A percentile compares a stretch with the other conserved stretches of the same genome.
phyloP scores from a whole-genome alignment of 2,797 vertebrate genomes.

The Craterocephalus amniculus region DNA sequence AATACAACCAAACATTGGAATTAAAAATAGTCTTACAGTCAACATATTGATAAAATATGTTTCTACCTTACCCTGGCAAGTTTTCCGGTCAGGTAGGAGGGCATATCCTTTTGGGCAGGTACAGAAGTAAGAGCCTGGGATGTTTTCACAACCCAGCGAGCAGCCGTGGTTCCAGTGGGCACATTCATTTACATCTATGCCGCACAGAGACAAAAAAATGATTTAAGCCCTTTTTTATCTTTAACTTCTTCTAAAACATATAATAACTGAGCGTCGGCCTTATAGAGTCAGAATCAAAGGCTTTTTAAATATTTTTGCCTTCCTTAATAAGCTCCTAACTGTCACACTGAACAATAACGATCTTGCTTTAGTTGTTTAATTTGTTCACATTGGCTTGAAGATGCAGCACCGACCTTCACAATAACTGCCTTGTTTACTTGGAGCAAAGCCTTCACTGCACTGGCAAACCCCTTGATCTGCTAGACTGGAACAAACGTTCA shows the following conservation, averaged over 20 bases:
- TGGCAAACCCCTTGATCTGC: slow-evolving; percentile 71
- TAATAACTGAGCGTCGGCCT: background rate
- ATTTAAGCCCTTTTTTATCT: background rate
- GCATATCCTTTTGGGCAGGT: slow-evolving; percentile 90
- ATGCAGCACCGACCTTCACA: slow-evolving; percentile 88
- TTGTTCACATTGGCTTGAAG: background rate
- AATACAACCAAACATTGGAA: background rate
- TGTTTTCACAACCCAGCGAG: slow-evolving; percentile 94
- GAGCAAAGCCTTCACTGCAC: slow-evolving; percentile 86
- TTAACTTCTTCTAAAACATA: background rate
- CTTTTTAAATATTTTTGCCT: background rate
- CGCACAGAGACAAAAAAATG: slow-evolving; percentile 6
- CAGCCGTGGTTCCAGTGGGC: slow-evolving; percentile 93
- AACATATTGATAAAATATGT: background rate
- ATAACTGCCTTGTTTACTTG: slow-evolving; percentile 82
- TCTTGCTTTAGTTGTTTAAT: background rate
- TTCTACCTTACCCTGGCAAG: slow-evolving; percentile 83
- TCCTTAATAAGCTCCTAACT: background rate
- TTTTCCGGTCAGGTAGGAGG: slow-evolving; percentile 90
- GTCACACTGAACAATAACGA: background rate
- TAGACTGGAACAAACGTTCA: slow-evolving; percentile 77
- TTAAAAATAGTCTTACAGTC: background rate
- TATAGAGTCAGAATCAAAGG: background rate
- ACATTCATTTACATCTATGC: slow-evolving; percentile 93
- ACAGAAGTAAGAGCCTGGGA: slow-evolving; percentile 94